Percentiles rank a stretch among this genome's conserved stretches.
These are phyloP conservation scores for Cygnus atratus DNA, from an alignment of 2,113 vertebrate genomes.

Conservation along the genomic window DNA sequence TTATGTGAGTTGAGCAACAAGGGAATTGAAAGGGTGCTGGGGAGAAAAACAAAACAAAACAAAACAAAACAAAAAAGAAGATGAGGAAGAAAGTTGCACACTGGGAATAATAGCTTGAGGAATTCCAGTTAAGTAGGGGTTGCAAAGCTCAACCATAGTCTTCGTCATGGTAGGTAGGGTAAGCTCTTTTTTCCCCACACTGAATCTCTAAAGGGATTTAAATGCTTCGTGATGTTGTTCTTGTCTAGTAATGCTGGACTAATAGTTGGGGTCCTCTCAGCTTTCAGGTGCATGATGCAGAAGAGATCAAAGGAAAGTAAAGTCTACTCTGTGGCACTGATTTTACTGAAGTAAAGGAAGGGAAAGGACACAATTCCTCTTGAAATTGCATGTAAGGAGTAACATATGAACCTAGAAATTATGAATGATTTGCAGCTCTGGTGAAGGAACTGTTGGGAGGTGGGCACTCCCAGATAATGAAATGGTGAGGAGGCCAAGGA, in stretches of 20 bases:
- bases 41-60: background rate
- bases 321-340: background rate
- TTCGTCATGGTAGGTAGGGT: background rate
- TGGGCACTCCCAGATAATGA: background rate
- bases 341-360: background rate
- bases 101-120: background rate
- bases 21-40: background rate
- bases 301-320: background rate
- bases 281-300: background rate
- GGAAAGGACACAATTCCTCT: background rate
- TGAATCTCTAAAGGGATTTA: background rate
- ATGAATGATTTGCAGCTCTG: background rate
- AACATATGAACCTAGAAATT: background rate
- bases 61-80: background rate
- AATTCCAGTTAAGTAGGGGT: background rate
- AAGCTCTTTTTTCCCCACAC: background rate
- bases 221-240: background rate
- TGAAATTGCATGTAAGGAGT: background rate
- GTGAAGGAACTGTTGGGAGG: background rate
- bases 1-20: background rate
- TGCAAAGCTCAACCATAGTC: background rate
- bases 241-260: background rate
- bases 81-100: background rate
- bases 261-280: background rate
- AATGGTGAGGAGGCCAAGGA: background rate